These are phyloP conservation scores for Galaxea fascicularis DNA, from an alignment of 92 coral and sea anemone species.

Conservation along the genomic window DNA sequence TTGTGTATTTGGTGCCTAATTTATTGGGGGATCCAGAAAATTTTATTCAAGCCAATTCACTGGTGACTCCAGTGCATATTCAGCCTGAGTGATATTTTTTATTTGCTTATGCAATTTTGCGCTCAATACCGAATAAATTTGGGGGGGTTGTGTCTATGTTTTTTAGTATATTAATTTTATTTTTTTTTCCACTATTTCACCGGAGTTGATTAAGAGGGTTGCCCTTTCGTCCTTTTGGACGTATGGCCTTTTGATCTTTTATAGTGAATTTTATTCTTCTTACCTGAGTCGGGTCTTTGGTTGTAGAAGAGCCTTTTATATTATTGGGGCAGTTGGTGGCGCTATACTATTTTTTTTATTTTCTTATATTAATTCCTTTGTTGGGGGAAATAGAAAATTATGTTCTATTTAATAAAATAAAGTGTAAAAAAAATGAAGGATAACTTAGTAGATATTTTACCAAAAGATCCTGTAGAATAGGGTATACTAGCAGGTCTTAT, in stretches of 20 bases:
- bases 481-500: too few species aligned
- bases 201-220: conserved; percentile 80
- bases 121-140: conserved; percentile 86
- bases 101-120: conserved; percentile 84
- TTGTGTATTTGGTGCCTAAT: conserved; percentile 72
- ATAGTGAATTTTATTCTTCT: conserved; percentile 78
- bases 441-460: too few species aligned
- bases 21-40: conserved; percentile 84
- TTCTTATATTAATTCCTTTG: conserved; percentile 75
- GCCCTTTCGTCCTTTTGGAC: conserved; percentile 83
- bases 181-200: conserved; percentile 73
- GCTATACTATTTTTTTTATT: conserved; percentile 80
- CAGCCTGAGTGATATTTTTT: conserved; percentile 91
- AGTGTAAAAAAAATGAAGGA: too few species aligned
- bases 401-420: conserved; percentile 37
- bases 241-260: conserved; percentile 86
- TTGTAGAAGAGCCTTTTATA: conserved; percentile 92
- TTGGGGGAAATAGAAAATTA: conserved; percentile 80
- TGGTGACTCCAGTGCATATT: conserved; percentile 89
- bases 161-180: conserved; percentile 72
- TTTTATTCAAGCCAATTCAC: conserved; percentile 81
- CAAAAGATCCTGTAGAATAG: too few species aligned
- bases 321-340: conserved; percentile 81
- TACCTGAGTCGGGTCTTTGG: conserved; percentile 85
- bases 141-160: conserved; percentile 86